phyloP scores from a whole-genome alignment of 2,888 invertebrate species.

The Mylabris sibirica region DNA sequence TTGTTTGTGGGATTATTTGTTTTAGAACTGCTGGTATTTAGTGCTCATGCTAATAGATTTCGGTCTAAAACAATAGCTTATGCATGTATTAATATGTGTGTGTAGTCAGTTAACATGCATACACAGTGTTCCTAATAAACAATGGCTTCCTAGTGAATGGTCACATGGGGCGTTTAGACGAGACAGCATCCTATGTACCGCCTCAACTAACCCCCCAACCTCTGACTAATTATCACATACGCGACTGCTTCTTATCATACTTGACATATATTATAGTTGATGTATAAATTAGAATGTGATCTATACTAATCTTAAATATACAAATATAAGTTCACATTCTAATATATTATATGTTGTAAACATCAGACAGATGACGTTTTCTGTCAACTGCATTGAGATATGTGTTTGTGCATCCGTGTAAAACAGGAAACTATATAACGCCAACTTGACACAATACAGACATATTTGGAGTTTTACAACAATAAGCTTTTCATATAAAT shows the following conservation, averaged over 20 bases:
- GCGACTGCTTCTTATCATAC: slow-evolving; percentile 61
- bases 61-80: slow-evolving; percentile 56
- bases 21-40: background rate
- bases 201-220: slow-evolving; percentile 46
- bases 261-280: slow-evolving; percentile 59
- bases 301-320: slow-evolving; percentile 23
- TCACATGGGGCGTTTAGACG: slow-evolving; percentile 37
- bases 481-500: background rate
- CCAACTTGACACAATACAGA: background rate
- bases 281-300: slow-evolving; percentile 50
- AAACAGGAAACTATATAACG: slow-evolving; percentile 11
- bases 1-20: background rate
- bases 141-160: slow-evolving; percentile 36
- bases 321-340: slow-evolving; percentile 44
- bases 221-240: slow-evolving; percentile 62
- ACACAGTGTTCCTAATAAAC: slow-evolving; percentile 40
- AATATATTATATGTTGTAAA: slow-evolving; percentile 40
- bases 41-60: slow-evolving; percentile 47
- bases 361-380: slow-evolving; percentile 53
- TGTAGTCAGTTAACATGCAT: slow-evolving; percentile 54
- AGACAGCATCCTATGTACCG: slow-evolving; percentile 47
- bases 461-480: slow-evolving; percentile 6
- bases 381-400: slow-evolving; percentile 53
- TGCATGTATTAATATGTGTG: slow-evolving; percentile 35
- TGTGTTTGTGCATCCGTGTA: slow-evolving; percentile 7